Conservation (phyloP, 2,797 vertebrate genomes). For the Catharus ustulatus region DNA sequence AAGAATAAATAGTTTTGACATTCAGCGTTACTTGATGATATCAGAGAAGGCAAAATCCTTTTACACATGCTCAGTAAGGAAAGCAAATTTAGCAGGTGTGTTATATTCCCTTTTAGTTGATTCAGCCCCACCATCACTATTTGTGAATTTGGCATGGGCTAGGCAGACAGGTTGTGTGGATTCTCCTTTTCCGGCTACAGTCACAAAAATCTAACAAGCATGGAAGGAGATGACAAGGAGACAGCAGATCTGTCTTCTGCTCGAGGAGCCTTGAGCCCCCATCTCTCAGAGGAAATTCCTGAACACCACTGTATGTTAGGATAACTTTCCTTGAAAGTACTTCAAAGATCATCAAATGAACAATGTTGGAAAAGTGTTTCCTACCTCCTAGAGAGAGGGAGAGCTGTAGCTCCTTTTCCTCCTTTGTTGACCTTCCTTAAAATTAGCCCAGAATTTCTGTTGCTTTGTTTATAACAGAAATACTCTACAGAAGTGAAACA, state of each 20-base stretch:
- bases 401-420: not conserved
- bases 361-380: not conserved
- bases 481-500: not conserved
- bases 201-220: not conserved
- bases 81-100: not conserved
- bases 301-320: not conserved
- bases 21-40: not conserved
- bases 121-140: not conserved
- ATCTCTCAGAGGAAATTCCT: not conserved
- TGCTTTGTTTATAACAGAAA: not conserved
- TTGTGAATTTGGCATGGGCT: not conserved
- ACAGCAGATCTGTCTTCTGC: not conserved
- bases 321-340: not conserved
- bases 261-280: not conserved
- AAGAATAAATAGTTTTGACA: not conserved
- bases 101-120: not conserved
- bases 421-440: not conserved
- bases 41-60: not conserved
- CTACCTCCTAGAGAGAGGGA: not conserved
- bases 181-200: not conserved
- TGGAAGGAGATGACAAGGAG: not conserved
- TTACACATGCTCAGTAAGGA: not conserved
- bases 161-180: not conserved
- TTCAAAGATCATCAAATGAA: not conserved
- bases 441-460: not conserved